Conservation (phyloP, 2,888 invertebrate genomes). For the Acronicta alni region DNA sequence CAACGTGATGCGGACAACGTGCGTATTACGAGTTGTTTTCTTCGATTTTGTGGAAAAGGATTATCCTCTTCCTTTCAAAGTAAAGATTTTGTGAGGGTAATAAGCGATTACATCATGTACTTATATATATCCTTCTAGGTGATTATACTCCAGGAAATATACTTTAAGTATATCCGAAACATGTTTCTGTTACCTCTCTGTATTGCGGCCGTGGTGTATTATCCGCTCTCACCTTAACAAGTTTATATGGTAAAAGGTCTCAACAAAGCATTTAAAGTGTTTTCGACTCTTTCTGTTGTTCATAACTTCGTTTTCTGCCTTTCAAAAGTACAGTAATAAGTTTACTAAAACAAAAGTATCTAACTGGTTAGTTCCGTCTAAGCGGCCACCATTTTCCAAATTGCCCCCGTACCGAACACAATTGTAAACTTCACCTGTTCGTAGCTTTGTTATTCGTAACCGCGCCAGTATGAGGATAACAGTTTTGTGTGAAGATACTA, state of each 20-base stretch:
- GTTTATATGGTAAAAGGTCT: too few relatives aligned
- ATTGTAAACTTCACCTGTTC: constrained; percentile 14
- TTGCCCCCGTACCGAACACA: constrained; percentile 1
- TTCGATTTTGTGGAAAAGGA: constrained; percentile 5
- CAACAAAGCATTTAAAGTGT: too few relatives aligned
- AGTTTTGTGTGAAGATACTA: constrained; percentile 4
- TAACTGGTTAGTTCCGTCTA: not conserved
- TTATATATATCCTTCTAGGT: not conserved
- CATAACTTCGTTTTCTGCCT: too few relatives aligned
- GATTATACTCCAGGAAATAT: too few relatives aligned
- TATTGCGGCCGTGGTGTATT: not conserved
- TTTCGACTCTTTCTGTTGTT: too few relatives aligned
- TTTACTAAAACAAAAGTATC: not conserved
- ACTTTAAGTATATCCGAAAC: too few relatives aligned
- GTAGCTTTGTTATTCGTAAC: constrained; percentile 6
- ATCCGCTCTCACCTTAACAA: too few relatives aligned
- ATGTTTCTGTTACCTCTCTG: too few relatives aligned
- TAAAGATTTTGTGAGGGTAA: not conserved
- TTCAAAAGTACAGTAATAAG: too few relatives aligned
- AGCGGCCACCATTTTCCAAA: constrained; percentile 2
- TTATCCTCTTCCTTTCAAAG: constrained; percentile 4
- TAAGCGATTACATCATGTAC: not conserved
- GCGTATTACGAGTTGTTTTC: not conserved
- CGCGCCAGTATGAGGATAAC: not conserved
- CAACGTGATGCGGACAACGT: constrained; percentile 18